These are phyloP conservation scores for Blastomussa wellsi DNA, from an alignment of 92 coral and sea anemone genomes.

Conservation along the genomic window DNA sequence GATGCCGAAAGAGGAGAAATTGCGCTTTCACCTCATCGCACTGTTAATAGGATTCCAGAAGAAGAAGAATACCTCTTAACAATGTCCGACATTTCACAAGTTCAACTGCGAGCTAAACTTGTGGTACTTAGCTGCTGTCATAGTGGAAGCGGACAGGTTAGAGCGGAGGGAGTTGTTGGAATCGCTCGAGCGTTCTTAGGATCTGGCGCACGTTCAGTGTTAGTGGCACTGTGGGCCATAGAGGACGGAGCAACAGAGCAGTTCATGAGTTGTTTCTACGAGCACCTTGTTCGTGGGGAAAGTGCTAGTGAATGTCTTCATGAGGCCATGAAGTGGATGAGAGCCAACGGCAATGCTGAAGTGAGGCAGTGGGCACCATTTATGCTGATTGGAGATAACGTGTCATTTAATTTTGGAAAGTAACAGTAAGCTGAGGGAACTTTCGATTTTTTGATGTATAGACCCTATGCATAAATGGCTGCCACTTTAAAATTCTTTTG, in stretches of 20 bases:
- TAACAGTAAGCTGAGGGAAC: not conserved
- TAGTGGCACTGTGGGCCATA: constrained; percentile 43
- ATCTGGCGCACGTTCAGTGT: constrained; percentile 13
- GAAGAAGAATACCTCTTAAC: constrained; percentile 25
- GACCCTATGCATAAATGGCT: too few species aligned
- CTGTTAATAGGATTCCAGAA: not conserved
- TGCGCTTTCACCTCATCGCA: constrained; percentile 14
- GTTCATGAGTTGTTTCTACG: constrained; percentile 35
- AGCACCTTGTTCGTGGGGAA: constrained; percentile 23
- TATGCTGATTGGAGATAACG: constrained; percentile 6
- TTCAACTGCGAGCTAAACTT: constrained; percentile 27
- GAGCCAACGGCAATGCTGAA: not conserved
- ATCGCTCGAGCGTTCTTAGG: constrained; percentile 50
- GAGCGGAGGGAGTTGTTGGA: constrained; percentile 42
- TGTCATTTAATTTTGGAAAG: not conserved
- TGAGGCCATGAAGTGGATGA: not conserved
- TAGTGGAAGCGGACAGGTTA: constrained; percentile 9
- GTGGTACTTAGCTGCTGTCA: constrained; percentile 49
- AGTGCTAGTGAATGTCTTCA: not conserved
- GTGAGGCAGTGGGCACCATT: not conserved
- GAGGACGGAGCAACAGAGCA: constrained; percentile 26
- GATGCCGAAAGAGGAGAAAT: constrained; percentile 23
- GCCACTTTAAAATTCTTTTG: too few species aligned
- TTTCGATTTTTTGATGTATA: too few species aligned
- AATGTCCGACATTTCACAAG: constrained; percentile 29